Base-by-base conservation (phyloP, 2,888 invertebrate species). In the Noctua comes region DNA sequence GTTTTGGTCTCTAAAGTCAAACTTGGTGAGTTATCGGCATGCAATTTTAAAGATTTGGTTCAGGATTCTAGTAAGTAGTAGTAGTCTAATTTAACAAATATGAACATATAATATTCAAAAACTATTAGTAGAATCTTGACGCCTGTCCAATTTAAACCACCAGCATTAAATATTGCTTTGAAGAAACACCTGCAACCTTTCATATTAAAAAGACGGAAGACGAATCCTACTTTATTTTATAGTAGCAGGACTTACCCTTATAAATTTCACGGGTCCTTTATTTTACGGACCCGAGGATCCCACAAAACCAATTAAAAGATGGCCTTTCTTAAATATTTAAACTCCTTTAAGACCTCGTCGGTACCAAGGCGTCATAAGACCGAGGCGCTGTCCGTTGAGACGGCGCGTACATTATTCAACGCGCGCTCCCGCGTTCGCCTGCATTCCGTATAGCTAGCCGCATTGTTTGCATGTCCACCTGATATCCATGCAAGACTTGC, bases 361-460 rank as follows among this genome's bases (percentile, higher is more conserved):
- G 87, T 90, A 92, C 92, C 88, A 92, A 91, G 91, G 86, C 86
- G 88, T 89, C 90, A 93, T 92, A 91, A 90, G 89, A 82, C 85
- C 88, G 88, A 91, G 90, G 88, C 88, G 86, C 89, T 93, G 91
- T 91, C 90, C 90, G 85, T 77, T 90, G 91, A 89, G 90, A 90
- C 89, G 79, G 86, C 88, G 89, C 90, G 90, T 95, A 93, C 94
- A 95, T 95, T 93, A 95, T 95, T 95, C 95, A 95, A 93, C 90
- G 91, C 92, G 93, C 91, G 90, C 91, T 84, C 91, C 89, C 92
- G 89, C 90, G 89, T 90, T 83, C 80, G 86, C 87, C 84, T 89
- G 93, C 93, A 93, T 93, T 94, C 93, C 93, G 91, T 88, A 83
- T 88, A 89, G 87, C 91, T 89, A 89, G 88, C 88, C 88, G 88